These are phyloP conservation scores for Marasmarcha lunaedactyla DNA, from an alignment of 2,888 invertebrate genomes.

Conservation along the genomic window DNA sequence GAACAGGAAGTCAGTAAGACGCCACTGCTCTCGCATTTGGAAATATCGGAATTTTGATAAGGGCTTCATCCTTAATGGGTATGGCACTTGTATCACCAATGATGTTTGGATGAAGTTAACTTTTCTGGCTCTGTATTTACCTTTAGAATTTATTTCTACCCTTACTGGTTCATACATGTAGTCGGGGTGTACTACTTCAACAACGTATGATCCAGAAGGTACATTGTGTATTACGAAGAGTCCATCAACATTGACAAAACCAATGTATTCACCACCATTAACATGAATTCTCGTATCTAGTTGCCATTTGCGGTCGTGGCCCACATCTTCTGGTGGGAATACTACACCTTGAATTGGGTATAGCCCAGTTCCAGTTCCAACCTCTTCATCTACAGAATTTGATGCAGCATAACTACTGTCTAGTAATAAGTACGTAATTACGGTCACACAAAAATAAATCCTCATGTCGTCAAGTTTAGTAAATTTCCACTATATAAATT, in stretches of 20 bases:
- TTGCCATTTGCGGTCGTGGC: constrained; percentile 75
- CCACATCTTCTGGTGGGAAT: constrained; percentile 76
- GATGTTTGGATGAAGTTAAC: constrained; percentile 95
- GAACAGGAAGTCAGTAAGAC: constrained; percentile 94
- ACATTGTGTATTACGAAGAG: constrained; percentile 89
- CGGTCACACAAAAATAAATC: too few relatives aligned
- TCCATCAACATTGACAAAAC: constrained; percentile 92
- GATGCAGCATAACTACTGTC: constrained; percentile 25
- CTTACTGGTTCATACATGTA: constrained; percentile 93
- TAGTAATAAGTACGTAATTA: constrained; percentile 4
- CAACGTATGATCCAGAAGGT: constrained; percentile 91
- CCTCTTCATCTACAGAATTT: constrained; percentile 44
- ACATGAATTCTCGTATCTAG: constrained; percentile 82
- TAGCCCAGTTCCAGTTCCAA: constrained; percentile 56
- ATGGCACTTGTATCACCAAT: constrained; percentile 89
- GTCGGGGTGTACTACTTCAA: constrained; percentile 92
- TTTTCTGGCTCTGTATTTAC: constrained; percentile 94
- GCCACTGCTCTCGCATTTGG: constrained; percentile 95
- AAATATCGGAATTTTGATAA: constrained; percentile 87
- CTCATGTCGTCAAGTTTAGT: too few relatives aligned
- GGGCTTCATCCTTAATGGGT: constrained; percentile 91
- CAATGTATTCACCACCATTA: constrained; percentile 90
- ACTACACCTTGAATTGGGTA: constrained; percentile 87
- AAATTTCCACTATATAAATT: too few relatives aligned
- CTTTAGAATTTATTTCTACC: constrained; percentile 97